Conservation (phyloP, 2,888 invertebrate genomes). For the Microdon myrmicae region DNA sequence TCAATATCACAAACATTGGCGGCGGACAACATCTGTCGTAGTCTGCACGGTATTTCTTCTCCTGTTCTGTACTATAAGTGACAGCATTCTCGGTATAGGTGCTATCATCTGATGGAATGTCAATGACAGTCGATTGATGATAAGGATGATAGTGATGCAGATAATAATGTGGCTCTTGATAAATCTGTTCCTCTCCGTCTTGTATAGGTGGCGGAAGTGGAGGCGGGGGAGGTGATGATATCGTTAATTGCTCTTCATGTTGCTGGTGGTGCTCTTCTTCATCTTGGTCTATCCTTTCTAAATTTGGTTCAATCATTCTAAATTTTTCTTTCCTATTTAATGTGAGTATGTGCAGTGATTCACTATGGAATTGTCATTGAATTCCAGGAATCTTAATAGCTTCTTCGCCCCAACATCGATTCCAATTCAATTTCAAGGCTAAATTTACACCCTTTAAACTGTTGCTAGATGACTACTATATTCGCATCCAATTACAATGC, state of each 20-base stretch:
- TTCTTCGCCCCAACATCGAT: slow-evolving; percentile 26
- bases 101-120: slow-evolving; percentile 57
- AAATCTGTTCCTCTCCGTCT: slow-evolving; percentile 50
- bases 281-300: slow-evolving; percentile 51
- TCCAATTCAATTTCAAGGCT: slow-evolving; percentile 10
- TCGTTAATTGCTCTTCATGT: no score
- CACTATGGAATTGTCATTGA: slow-evolving; percentile 43
- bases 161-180: slow-evolving; percentile 26
- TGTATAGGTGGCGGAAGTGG: slow-evolving; percentile 28
- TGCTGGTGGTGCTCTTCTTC: slow-evolving; percentile 31
- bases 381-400: slow-evolving; percentile 10
- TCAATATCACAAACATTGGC: slow-evolving; percentile 90
- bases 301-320: slow-evolving; percentile 55
- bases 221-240: no score
- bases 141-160: slow-evolving; percentile 15
- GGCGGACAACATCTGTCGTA: slow-evolving; percentile 95
- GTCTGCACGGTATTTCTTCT: slow-evolving; percentile 87
- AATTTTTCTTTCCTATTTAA: slow-evolving; percentile 22
- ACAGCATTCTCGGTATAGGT: slow-evolving; percentile 47
- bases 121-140: slow-evolving; percentile 57
- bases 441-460: slow-evolving; percentile 1
- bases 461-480: slow-evolving; percentile 24
- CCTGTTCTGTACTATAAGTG: slow-evolving; percentile 45
- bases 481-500: slow-evolving; percentile 27
- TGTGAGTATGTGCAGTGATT: slow-evolving; percentile 34